Base-by-base conservation (phyloP, 2,888 invertebrate genomes). In the Heliconius erato region DNA sequence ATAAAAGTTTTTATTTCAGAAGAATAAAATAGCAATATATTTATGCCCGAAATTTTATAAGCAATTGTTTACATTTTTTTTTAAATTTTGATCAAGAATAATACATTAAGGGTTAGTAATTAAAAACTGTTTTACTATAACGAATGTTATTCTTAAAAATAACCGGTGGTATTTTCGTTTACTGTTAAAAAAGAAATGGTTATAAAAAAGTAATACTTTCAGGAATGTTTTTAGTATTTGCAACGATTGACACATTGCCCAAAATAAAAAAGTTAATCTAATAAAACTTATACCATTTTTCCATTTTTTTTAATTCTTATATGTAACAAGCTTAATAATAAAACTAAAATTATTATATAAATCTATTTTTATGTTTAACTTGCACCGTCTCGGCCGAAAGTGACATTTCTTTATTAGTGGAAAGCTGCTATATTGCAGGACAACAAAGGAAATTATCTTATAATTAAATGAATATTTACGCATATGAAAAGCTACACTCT, bases 371-470 rank as follows among this genome's bases (percentile, higher is more conserved):
- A 80, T 74, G 67, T 81, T 78, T 82, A 76, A 82, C 88, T 90
- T 90, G 90, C 90, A 90, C 89, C 88, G 86, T 85, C 84, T 88
- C 89, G 90, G 90, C 90, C 89, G 86, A 87, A 87, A 85, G 67
- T 71, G 49, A 71, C 79, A 80, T 82, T 83, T 85, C 81, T 40
- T 65, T 54, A 82, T 71, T 81, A 84, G 68, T 68, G 74, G 44
- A 72, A 82, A 81, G 82, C 82, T 88, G 89, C 89, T 89, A 88
- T 88, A 83, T 82, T 86, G 74, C 79, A 82, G 86, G 89, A 89
- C 88, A 88, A 88, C 85, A 81, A 78, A 82, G 67, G 67, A 80
- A 59, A 59, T 79, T 71, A 78, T 76, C 83, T 35, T 65, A 80
- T 11, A 59, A 67, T 32, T 77, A 68, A 68, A 40, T n/a, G 1